Percentiles rank a stretch among this genome's conserved stretches.
Conservation (phyloP, 2,113 vertebrate genomes). For the Ramphastos sulfuratus region DNA sequence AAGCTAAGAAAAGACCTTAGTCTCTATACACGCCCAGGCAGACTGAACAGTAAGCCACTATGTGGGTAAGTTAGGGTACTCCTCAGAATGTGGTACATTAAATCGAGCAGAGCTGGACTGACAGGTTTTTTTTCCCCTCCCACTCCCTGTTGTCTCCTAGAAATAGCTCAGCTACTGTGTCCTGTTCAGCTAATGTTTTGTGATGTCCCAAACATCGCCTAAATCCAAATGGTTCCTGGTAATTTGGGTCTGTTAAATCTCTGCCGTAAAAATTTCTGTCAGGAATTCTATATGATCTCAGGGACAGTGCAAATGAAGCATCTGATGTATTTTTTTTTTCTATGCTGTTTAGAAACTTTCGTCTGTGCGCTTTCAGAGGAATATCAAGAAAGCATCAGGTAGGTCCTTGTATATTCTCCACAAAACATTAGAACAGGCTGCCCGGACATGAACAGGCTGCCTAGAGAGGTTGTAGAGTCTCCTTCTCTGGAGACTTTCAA, state of each 20-base stretch:
- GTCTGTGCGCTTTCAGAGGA: accelerated
- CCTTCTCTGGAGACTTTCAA: too few species aligned
- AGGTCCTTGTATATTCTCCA: background rate
- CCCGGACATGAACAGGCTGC: too few species aligned
- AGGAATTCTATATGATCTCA: background rate
- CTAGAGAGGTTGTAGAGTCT: too few species aligned
- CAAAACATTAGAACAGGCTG: background rate
- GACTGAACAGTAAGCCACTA: background rate
- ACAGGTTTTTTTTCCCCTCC: background rate
- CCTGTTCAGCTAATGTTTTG: background rate
- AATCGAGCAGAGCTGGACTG: background rate
- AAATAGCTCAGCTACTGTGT: background rate
- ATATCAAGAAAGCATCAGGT: background rate
- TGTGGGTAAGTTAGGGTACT: background rate
- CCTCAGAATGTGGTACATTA: background rate
- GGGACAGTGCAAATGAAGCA: background rate
- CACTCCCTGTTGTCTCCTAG: background rate
- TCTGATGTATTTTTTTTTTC: background rate
- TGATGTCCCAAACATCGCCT: background rate
- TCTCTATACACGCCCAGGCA: background rate
- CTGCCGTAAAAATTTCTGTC: background rate
- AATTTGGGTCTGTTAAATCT: background rate
- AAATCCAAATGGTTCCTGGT: background rate
- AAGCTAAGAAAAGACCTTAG: background rate
- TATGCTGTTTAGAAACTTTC: background rate